Percentiles rank a stretch among this genome's conserved stretches.
phyloP scores from a whole-genome alignment of 2,113 vertebrate genomes.

The Istiophorus platypterus region DNA sequence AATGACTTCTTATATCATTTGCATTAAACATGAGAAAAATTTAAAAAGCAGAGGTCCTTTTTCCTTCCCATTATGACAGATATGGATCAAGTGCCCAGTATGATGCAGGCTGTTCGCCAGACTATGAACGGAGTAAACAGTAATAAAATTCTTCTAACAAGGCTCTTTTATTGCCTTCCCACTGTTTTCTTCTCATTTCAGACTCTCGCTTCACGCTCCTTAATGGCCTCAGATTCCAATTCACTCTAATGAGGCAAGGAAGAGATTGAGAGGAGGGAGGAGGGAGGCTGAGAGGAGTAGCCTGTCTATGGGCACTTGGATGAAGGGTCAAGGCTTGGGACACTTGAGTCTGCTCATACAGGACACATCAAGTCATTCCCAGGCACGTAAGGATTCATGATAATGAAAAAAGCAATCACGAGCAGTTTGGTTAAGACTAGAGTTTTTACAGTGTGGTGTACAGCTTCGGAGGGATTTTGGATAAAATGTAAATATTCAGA shows the following conservation, averaged over 20 bases:
- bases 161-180: constrained; percentile 74
- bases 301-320: constrained; percentile 1
- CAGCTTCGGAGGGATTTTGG: background rate
- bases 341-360: background rate
- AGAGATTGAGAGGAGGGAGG: background rate
- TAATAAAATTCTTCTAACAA: constrained; percentile 79
- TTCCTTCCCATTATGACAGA: constrained; percentile 29
- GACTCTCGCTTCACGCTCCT: constrained; percentile 47
- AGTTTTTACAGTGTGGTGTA: background rate
- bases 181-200: constrained; percentile 74
- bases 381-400: constrained; percentile 7
- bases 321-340: constrained; percentile 45
- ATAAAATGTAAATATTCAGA: background rate
- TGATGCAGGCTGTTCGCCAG: constrained; percentile 62
- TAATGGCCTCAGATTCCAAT: constrained; percentile 69
- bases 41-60: constrained; percentile 41
- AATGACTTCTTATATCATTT: constrained; percentile 46
- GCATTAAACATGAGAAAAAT: constrained; percentile 51
- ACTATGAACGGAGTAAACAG: constrained; percentile 50
- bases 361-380: constrained; percentile 11
- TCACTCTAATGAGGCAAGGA: constrained; percentile 60
- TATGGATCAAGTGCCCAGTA: constrained; percentile 56
- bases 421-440: background rate
- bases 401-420: background rate
- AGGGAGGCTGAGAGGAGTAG: background rate